Evolutionary conservation across 2,113 vertebrate genomes (phyloP).

Genomic region (Chaetorhynchus papuensis): DNA sequence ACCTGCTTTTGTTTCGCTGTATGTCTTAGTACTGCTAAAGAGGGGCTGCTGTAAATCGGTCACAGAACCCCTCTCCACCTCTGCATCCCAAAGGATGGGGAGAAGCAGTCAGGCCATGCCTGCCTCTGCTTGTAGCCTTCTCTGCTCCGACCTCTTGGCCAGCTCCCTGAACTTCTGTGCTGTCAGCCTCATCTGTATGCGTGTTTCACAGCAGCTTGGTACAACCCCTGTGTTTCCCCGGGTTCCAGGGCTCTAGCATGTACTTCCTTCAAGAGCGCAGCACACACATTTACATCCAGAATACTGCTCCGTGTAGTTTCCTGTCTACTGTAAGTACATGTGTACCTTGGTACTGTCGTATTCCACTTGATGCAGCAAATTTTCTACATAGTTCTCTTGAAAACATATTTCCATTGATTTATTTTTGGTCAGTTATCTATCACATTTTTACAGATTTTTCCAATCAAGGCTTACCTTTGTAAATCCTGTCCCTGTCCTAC

Average conservation of each 20-base stretch:
- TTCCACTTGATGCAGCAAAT: background rate
- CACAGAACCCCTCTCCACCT: background rate
- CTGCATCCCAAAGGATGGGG: background rate
- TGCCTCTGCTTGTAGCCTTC: background rate
- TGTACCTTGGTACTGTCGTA: background rate
- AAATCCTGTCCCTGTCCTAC: background rate
- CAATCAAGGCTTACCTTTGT: background rate
- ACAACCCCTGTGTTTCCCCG: background rate
- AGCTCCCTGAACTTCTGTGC: background rate
- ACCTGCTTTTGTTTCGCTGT: background rate
- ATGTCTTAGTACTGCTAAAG: background rate
- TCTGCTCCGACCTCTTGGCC: background rate
- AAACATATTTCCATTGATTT: background rate
- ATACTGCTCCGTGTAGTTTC: background rate
- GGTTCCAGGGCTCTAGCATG: background rate
- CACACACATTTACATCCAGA: background rate
- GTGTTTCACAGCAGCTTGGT: background rate
- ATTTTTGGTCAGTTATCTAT: background rate
- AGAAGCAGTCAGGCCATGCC: background rate
- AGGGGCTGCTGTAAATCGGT: background rate
- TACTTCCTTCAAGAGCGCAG: background rate
- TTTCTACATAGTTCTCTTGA: background rate
- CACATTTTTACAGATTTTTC: background rate
- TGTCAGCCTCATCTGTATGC: background rate
- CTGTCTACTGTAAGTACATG: background rate